Base-by-base conservation (phyloP, 2,113 vertebrate species). In the Addax nasomaculatus region DNA sequence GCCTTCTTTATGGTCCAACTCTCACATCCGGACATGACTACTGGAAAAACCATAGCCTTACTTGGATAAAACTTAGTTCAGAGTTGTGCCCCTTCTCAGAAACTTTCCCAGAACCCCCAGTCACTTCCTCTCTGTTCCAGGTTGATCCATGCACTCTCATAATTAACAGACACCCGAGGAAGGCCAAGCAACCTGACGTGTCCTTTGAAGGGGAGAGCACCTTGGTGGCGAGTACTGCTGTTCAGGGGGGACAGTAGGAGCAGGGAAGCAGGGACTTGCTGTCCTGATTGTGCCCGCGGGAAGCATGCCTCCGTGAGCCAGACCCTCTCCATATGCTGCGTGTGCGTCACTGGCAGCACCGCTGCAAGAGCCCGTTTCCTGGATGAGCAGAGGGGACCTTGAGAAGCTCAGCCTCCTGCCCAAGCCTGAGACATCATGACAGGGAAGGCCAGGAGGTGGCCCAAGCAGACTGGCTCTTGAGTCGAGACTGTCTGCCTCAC, bases 291-390 rank as follows among this genome's bases (percentile, higher is more conserved):
- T 17, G 30, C 33, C 23, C 51, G 23, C 6, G n/a, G 12, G 0
- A 9, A 45, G 36, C 27, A 27, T 3, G 1, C 36, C 29, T 7
- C 45, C 0, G 0, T 16, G 0, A 86, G 58, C 57, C 84, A 43
- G 49, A 25, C n/a, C 36, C 49, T 45, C 7, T 67, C 47, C 57
- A 9, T 3, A 0, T 29, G 36, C 39, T n/a, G 10, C 25, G 2
- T 2, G 1, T 0, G 19, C 17, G 29, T 47, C 19, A 12, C 13
- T 36, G 23, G 15, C 6, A 1, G 17, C 64, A 12, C 16, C 0
- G 0, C 23, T 19, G 6, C 30, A 6, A 17, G 2, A 6, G 6
- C 57, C 81, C 10, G 0, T 9, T 13, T 36, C 36, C 49, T 9
- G 6, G 60, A n/a, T 5, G 43, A 33, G n/a, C 36, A 73, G 43